Conservation (phyloP, 1,140 invertebrate genomes). For the Triops cancriformis region DNA sequence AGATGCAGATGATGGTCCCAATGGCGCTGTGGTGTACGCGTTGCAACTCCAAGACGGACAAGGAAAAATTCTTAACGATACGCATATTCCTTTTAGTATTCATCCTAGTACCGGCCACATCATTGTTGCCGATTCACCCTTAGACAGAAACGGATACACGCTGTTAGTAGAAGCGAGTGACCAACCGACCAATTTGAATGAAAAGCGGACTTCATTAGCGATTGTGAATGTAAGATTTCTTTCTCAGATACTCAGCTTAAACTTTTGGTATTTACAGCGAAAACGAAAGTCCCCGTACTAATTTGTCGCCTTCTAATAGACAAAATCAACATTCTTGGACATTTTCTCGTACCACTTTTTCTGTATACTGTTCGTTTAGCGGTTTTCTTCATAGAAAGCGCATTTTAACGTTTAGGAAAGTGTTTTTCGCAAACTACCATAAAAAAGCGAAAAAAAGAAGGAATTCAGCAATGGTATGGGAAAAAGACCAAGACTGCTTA, state of each 20-base stretch:
- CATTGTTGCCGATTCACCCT: slow-evolving; percentile 54
- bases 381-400: neutral
- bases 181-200: slow-evolving; percentile 67
- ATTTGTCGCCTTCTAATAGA: too few species aligned
- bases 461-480: neutral
- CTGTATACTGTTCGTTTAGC: neutral
- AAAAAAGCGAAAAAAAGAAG: too few species aligned
- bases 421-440: too few species aligned
- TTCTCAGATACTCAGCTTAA: too few species aligned
- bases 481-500: neutral
- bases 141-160: slow-evolving; percentile 58
- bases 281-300: too few species aligned
- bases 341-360: neutral
- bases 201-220: slow-evolving; percentile 67
- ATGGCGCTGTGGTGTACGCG: slow-evolving; percentile 67
- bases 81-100: slow-evolving; percentile 52
- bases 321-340: neutral
- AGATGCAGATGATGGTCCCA: slow-evolving; percentile 70
- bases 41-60: slow-evolving; percentile 52
- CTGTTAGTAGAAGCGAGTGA: slow-evolving; percentile 73
- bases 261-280: too few species aligned
- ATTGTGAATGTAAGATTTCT: slow-evolving; percentile 63
- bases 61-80: slow-evolving; percentile 35
- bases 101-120: slow-evolving; percentile 60
- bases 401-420: neutral